These are phyloP conservation scores for Lepidocolaptes lacrymiger DNA, from an alignment of 2,797 vertebrate species.

Conservation along the genomic window DNA sequence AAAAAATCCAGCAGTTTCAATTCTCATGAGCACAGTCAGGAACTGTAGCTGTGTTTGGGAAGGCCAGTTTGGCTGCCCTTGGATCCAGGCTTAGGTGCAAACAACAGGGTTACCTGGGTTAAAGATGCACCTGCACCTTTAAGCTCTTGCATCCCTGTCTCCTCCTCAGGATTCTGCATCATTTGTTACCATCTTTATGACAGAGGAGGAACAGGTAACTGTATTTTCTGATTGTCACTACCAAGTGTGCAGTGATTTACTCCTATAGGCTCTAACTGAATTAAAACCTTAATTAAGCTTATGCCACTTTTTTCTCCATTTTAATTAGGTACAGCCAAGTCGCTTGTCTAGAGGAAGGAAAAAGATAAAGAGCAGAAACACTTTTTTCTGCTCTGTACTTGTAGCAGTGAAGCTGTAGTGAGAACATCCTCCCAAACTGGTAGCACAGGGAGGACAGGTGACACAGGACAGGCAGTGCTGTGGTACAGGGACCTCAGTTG, in stretches of 20 bases:
- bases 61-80: background rate
- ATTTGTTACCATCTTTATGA: background rate
- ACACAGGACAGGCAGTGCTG: background rate
- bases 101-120: background rate
- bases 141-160: background rate
- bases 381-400: background rate
- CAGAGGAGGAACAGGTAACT: background rate
- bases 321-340: slow-evolving; percentile 35
- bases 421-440: background rate
- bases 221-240: slow-evolving; percentile 47
- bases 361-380: background rate
- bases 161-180: slow-evolving; percentile 6
- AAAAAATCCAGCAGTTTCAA: background rate
- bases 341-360: background rate
- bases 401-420: background rate
- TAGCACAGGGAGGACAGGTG: background rate
- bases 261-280: slow-evolving; percentile 15
- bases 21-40: background rate
- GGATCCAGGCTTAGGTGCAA: background rate
- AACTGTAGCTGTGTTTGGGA: background rate
- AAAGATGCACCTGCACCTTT: background rate
- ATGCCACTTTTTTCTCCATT: slow-evolving; percentile 18
- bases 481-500: background rate
- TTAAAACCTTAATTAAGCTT: slow-evolving; percentile 66
- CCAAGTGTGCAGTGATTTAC: slow-evolving; percentile 45